Evolutionary conservation across 1,140 invertebrate genomes (phyloP).

Genomic region (Procambarus clarkii): DNA sequence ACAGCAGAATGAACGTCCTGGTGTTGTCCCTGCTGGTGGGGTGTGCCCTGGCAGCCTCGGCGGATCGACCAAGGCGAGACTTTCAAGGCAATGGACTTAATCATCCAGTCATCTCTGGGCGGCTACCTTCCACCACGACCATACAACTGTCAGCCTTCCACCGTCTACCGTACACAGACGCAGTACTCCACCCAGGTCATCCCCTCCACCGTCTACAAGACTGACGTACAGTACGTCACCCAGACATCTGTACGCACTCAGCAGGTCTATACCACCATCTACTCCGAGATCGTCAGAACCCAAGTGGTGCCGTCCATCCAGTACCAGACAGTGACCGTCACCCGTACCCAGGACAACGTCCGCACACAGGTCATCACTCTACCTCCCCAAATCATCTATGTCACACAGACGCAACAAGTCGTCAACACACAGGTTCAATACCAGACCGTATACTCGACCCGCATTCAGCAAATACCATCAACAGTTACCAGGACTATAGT

Average conservation of each 20-base stretch:
- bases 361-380: slow-evolving; percentile 52
- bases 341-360: slow-evolving; percentile 45
- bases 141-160: slow-evolving; percentile 39
- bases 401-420: slow-evolving; percentile 48
- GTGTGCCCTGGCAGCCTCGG: slow-evolving; percentile 3
- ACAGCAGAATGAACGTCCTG: slow-evolving; percentile 6
- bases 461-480: slow-evolving; percentile 59
- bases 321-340: slow-evolving; percentile 52
- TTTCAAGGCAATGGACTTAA: not conserved
- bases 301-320: slow-evolving; percentile 24
- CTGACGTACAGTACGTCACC: slow-evolving; percentile 50
- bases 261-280: slow-evolving; percentile 47
- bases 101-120: slow-evolving; percentile 8
- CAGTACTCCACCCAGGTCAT: slow-evolving; percentile 56
- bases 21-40: slow-evolving; percentile 10
- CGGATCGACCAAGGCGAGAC: slow-evolving; percentile 11
- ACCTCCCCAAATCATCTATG: slow-evolving; percentile 54
- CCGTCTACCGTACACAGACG: slow-evolving; percentile 52
- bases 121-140: slow-evolving; percentile 39
- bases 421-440: slow-evolving; percentile 52
- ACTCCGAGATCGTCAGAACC: slow-evolving; percentile 46
- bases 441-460: slow-evolving; percentile 46
- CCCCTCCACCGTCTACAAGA: slow-evolving; percentile 53
- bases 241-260: slow-evolving; percentile 32
- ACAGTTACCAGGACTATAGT: slow-evolving; percentile 57